phyloP scores from a whole-genome alignment of 2,113 vertebrate species.

The Meleagris gallopavo region DNA sequence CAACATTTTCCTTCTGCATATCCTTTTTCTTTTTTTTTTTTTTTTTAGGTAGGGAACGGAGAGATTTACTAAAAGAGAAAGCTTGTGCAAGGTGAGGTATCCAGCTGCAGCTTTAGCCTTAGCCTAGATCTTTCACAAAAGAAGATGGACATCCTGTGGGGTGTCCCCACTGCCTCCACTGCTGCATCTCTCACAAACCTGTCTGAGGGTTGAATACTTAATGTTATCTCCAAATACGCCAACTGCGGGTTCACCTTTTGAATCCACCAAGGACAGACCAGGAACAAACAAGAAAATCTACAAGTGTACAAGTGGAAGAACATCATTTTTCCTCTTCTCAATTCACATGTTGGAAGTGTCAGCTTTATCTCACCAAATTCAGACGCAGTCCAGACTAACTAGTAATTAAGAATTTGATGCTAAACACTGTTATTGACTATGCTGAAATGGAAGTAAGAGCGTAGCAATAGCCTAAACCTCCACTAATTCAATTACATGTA shows the following conservation, averaged over 20 bases:
- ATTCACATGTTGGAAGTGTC: not conserved
- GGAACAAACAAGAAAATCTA: not conserved
- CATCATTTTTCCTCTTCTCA: not conserved
- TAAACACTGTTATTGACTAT: constrained; percentile 28
- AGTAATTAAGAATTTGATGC: constrained; percentile 2
- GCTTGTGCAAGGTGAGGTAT: not conserved
- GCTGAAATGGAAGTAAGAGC: constrained; percentile 9
- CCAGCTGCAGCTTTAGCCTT: not conserved
- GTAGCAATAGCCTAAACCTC: constrained; percentile 1
- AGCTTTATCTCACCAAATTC: not conserved
- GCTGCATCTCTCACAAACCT: not conserved
- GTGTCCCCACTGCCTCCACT: not conserved
- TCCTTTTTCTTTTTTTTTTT: not conserved
- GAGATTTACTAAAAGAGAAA: not conserved
- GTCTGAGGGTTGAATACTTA: not conserved
- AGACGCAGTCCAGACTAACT: not conserved
- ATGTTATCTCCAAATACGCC: not conserved
- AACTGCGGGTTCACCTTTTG: not conserved
- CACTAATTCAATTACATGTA: constrained; percentile 51
- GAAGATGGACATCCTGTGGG: fast-evolving
- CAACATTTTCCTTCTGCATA: not conserved
- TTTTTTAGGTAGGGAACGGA: not conserved
- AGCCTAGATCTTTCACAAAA: not conserved
- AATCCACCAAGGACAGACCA: not conserved
- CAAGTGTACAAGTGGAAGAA: not conserved